phyloP scores from a whole-genome alignment of 2,888 invertebrate species.

The Horisme vitalbata region DNA sequence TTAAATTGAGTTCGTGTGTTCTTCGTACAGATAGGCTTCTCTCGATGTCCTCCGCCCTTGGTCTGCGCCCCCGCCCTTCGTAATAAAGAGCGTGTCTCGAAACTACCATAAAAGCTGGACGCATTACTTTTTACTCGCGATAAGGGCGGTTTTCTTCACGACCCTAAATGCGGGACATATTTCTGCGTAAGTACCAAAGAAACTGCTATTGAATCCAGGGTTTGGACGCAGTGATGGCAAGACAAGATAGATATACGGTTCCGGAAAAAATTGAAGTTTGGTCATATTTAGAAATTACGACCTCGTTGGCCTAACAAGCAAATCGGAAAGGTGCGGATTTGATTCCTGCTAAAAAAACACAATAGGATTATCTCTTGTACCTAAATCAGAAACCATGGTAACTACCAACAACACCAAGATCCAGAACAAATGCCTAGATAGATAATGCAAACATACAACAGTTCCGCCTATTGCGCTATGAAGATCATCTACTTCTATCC shows the following conservation, averaged over 20 bases:
- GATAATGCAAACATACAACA: too few relatives aligned
- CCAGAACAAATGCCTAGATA: too few relatives aligned
- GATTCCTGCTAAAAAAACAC: too few relatives aligned
- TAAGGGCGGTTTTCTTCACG: constrained; percentile 66
- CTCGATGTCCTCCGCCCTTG: constrained; percentile 40
- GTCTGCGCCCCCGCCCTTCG: constrained; percentile 58
- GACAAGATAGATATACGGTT: neutral
- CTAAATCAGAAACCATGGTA: too few relatives aligned
- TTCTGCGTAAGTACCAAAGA: constrained; percentile 42
- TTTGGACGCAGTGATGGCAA: constrained; percentile 15
- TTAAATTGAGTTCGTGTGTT: too few relatives aligned
- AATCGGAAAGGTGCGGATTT: too few relatives aligned
- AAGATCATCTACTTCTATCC: too few relatives aligned
- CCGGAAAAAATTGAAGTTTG: neutral
- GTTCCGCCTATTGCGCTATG: too few relatives aligned
- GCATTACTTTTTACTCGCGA: constrained; percentile 81
- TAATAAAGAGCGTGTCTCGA: constrained; percentile 81
- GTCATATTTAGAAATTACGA: too few relatives aligned
- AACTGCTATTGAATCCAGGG: constrained; percentile 25
- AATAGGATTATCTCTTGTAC: too few relatives aligned
- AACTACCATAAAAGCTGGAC: constrained; percentile 80
- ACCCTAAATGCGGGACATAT: constrained; percentile 51
- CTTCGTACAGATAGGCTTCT: constrained; percentile 17
- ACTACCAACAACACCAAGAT: too few relatives aligned
- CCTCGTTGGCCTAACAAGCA: too few relatives aligned